These are phyloP conservation scores for Ceratitis capitata DNA, from an alignment of 1,140 invertebrate genomes.

Conservation along the genomic window DNA sequence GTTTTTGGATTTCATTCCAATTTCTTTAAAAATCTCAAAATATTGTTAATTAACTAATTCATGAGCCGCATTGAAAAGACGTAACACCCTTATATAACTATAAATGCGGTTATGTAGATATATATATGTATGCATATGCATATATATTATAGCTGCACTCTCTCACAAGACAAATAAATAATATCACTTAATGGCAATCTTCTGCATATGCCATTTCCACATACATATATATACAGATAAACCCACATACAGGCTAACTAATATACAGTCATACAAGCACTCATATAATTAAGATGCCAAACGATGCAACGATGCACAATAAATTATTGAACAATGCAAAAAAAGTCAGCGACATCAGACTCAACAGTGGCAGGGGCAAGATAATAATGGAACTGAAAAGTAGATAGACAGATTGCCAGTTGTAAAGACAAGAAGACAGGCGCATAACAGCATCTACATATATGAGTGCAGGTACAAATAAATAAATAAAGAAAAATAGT, in stretches of 20 bases:
- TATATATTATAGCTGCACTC: neutral
- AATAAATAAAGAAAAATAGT: neutral
- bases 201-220: neutral
- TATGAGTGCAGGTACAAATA: neutral
- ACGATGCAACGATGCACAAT: slow-evolving; percentile 22
- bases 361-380: neutral
- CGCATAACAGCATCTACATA: neutral
- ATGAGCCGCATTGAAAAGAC: too few relatives aligned
- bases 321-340: slow-evolving; percentile 34
- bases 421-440: neutral
- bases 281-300: slow-evolving; percentile 29
- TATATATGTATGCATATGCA: neutral
- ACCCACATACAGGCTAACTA: neutral
- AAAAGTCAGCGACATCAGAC: neutral
- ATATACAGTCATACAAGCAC: too few relatives aligned
- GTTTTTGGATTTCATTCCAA: too few relatives aligned
- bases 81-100: too few relatives aligned
- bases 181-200: neutral
- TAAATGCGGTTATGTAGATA: too few relatives aligned
- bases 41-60: too few relatives aligned
- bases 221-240: neutral
- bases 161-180: neutral
- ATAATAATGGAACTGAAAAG: neutral
- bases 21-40: too few relatives aligned
- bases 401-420: neutral